Base-by-base conservation (phyloP, 2,797 vertebrate genomes). In the Lepidocolaptes lacrymiger region DNA sequence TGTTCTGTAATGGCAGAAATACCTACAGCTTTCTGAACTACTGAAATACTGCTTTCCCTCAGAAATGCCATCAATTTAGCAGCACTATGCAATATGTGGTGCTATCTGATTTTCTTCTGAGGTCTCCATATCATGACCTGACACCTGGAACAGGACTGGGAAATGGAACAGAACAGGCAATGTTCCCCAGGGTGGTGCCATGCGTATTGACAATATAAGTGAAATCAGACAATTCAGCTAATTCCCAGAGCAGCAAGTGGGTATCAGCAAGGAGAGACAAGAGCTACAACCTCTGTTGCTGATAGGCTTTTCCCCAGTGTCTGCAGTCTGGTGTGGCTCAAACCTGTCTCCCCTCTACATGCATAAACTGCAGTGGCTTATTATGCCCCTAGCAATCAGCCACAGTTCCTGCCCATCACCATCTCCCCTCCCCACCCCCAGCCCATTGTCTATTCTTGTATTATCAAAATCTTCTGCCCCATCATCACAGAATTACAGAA, bases 381-480 rank as follows among this genome's bases (percentile, higher is more conserved):
- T 59, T 26, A 36, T 4, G 16, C 19, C 37, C 28, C 34, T 18
- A 24, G 26, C 44, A 63, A 3, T 17, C 32, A 77, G 26, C 4
- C 34, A 52, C 19, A 55, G 22, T 24, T 51, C 12, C 13, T 72
- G 26, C 8, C 51, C 27, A 51, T 26, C 15, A 46, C 8, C 49
- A 51, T 16, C 49, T 10, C 17, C 62, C 43, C 12, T 21, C 22
- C 8, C 27, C 5, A 17, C 4, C 3, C 1, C 0, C 12, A 27
- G 27, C 49, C 27, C 10, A 17, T 43, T 68, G 41, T 54, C 48
- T 84, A 0, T 16, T 64, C 11, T 55, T 34, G 5, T 12, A 2
- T 30, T 78, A 20, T 2, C 48, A 36, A 77, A 77, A 55, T 32
- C 27, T 46, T 36, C 44, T 46, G 36, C 15, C 30, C 39, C 26